Evolutionary conservation across 2,113 vertebrate species (phyloP).

Genomic region (Neomonachus schauinslandi): DNA sequence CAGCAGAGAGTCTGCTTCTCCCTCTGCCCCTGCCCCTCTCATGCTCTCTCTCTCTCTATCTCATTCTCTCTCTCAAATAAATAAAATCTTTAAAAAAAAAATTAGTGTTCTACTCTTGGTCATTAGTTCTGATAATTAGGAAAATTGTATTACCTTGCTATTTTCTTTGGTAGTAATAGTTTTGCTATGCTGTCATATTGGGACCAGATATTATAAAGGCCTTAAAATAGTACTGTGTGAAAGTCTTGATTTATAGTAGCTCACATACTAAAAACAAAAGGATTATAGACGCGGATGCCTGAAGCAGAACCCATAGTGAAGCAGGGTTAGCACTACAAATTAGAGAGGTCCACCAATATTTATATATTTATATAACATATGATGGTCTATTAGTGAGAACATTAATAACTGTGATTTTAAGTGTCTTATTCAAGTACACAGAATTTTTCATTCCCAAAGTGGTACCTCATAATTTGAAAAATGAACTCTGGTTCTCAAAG

Average conservation of each 20-base stretch:
- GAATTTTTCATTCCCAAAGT: neutral
- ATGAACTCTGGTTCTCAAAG: conserved; percentile 1
- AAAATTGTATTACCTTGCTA: neutral
- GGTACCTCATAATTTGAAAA: conserved; percentile 16
- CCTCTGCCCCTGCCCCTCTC: too few species aligned
- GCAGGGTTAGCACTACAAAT: neutral
- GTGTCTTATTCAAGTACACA: neutral
- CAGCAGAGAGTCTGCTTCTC: too few species aligned
- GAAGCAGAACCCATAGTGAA: neutral
- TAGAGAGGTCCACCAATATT: neutral
- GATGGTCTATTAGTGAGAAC: neutral
- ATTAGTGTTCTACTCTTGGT: neutral
- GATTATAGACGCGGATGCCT: neutral
- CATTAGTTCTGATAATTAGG: neutral
- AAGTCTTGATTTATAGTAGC: neutral
- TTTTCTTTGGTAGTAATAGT: neutral
- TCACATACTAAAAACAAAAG: neutral
- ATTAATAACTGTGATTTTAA: conserved; percentile 13
- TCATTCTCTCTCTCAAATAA: too few species aligned
- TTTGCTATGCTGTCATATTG: conserved; percentile 20
- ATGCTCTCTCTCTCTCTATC: too few species aligned
- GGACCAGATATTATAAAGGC: conserved; percentile 35
- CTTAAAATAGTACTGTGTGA: conserved; percentile 9
- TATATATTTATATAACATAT: neutral
- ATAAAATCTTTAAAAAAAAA: neutral